phyloP scores from a whole-genome alignment of 2,113 vertebrate species.

The Crotalus viridis region DNA sequence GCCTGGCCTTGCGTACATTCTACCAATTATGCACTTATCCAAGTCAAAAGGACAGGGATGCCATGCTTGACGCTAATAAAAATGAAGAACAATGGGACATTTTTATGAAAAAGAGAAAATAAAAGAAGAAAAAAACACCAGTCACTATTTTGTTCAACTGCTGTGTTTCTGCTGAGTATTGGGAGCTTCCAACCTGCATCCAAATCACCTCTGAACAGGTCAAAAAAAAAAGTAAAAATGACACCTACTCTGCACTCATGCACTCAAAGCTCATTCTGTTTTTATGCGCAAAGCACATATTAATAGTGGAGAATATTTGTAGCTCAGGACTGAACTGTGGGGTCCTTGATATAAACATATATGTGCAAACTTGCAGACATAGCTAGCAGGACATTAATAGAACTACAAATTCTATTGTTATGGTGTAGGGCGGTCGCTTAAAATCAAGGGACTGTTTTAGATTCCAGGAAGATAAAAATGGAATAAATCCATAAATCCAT shows the following conservation, averaged over 20 bases:
- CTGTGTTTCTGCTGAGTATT: neutral
- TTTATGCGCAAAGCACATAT: neutral
- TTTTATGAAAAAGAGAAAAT: neutral
- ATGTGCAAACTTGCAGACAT: neutral
- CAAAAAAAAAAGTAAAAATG: neutral
- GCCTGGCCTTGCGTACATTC: neutral
- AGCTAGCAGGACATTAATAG: neutral
- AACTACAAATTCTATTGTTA: no score
- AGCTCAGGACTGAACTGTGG: neutral
- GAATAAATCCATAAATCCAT: no score
- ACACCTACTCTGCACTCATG: neutral
- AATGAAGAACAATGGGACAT: neutral
- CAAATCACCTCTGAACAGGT: neutral
- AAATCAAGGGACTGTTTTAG: no score
- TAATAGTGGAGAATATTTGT: neutral
- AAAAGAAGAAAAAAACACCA: neutral
- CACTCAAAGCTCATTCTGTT: neutral
- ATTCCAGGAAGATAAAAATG: no score
- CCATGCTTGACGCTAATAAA: neutral
- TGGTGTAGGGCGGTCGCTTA: no score
- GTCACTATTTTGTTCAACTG: neutral
- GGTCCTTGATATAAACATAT: neutral
- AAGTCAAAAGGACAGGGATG: neutral
- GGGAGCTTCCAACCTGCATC: neutral
- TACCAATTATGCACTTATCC: conserved; percentile 26